Base-by-base conservation (phyloP, 2,888 invertebrate genomes). In the Anoplius nigerrimus region DNA sequence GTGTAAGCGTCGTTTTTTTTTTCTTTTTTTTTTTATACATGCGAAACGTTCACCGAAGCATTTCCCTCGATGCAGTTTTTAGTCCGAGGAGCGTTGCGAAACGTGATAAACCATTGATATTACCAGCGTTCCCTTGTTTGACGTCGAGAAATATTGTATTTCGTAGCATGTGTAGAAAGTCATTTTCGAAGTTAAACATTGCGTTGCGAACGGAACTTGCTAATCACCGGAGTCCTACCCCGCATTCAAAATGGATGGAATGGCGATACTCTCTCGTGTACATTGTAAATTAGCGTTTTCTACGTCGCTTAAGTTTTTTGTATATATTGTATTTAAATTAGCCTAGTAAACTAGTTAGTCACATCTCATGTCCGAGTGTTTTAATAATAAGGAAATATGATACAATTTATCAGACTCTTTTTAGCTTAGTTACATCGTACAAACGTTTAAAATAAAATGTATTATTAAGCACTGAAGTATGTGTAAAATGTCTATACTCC, bases 281-380 rank as follows among this genome's bases (percentile, higher is more conserved):
- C 52, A 22, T 52, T 52, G 5, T 20, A 20, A 22, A 58, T 48
- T 55, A 22, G 57, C 57, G 57, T 71, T 72, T 72, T 70, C 20
- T 72, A 75, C 22, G n/a, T 71, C 52, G 20, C 45, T 65, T 69
- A 74, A 66, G 42, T 16, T 52, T 72, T 70, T 76, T 81, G 81
- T 82, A 81, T 65, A 81, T 82, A 81, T 70, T 76, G 72, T 80
- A 82, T 65, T 72, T 80, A 76, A 79, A 63, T 54, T 73, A 75
- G 46, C 22, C n/a, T 69, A 27, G 45, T 75, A 76, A 34, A 34
- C 34, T 53, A 54, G 34, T 63, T 22, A 34, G 21, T 56, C 52
- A 21, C 20, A 52, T 53, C 27, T 1, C 56, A 56, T 55, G 11
- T 34, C 11, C 11, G 34, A 34, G 34, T 34, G 34, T 34, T 34